Evolutionary conservation across 2,797 vertebrate genomes (phyloP), one percentile per base, ranked within the genome.

Genomic region (Sparidentex hasta): DNA sequence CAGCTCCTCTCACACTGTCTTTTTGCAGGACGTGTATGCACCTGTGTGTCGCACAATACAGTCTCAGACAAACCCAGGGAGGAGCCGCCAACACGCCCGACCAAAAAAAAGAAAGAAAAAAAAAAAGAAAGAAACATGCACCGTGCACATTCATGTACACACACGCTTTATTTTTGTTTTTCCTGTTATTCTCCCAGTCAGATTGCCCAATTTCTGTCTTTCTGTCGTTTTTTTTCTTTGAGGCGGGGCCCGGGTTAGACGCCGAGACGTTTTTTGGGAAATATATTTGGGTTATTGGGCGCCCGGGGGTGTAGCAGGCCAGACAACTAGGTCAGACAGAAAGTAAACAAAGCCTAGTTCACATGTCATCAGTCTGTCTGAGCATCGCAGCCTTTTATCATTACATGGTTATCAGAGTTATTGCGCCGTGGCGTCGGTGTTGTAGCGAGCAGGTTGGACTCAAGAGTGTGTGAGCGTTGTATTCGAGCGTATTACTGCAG

Each of bases 251-350:
- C 29, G 27, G 43, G 76, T 38, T 21, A 80, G 74, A 72, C 20
- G 16, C 62, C 11, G 69, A 82, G 87, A 85, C 25, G 16, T 85
- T 27, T 27, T 88, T 73, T 33, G 66, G 82, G 73, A 50, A 85
- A 88, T 87, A 68, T 58, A 92, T 91, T 84, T 88, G 86, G 88
- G 89, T 88, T 92, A 88, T 80, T 87, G 21, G 25, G 66, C 81
- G 88, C 90, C 89, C 74, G n/a, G 3, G 87, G 90, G 79, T 86
- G 85, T 80, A 27, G 64, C 65, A 63, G 75, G 61, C 84, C 90
- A 93, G 93, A 94, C 92, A 93, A 88, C 82, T 87, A 88, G 87
- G 93, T 94, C 93, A 95, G 90, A 94, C 92, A 83, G 88, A 93
- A 91, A 88, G 93, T 93, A 95, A 95, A 93, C 93, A 95, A 90